Base-by-base conservation (phyloP, 2,113 vertebrate genomes). In the Aegypius monachus region DNA sequence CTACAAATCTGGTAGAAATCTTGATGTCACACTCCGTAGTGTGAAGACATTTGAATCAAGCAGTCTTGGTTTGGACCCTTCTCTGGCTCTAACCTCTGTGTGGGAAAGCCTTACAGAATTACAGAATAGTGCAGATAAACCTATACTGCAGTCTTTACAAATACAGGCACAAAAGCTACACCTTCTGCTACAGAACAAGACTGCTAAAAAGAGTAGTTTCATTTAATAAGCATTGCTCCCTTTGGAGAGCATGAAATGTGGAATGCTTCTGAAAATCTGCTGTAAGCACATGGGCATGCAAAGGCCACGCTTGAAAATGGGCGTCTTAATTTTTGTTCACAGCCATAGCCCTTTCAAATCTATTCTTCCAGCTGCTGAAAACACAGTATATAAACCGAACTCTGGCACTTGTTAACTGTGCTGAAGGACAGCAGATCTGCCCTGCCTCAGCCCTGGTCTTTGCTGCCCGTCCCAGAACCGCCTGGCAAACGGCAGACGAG, bases 401-500 rank as follows among this genome's bases (percentile, higher is more conserved):
- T 62, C 56, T 82, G 72, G 18, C 42, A 83, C 34, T 32, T 70
- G 10, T 5, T 47, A 13, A 27, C 36, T n/a, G 21, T 62, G 19
- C 36, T 81, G 43, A 77, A 81, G 40, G 40, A 79, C 29, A 68
- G 59, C 36, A 70, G 55, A 29, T 55, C 65, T 81, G 48, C 53
- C 17, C 31, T 55, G 32, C 48, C 48, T 68, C 70, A 52, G 11
- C 36, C 48, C 11, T 77, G 12, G 10, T 25, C n/a, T 23, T 65
- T 0, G 0, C 9, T 73, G 9, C 6, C 6, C 32, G 13, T 32
- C n/a, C 52, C 74, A 66, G 68, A 55, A 55, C 13, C 10, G 5
- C 27, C 56, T 48, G 25, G 34, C 15, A 78, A 81, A 68, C 21
- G 55, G 58, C 21, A 31, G 29, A 19, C 0, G 0, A 55, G 26